A percentile compares a stretch with the other conserved stretches of the same genome.
phyloP scores from a whole-genome alignment of 2,888 invertebrate species.

The Suillia variegata region DNA sequence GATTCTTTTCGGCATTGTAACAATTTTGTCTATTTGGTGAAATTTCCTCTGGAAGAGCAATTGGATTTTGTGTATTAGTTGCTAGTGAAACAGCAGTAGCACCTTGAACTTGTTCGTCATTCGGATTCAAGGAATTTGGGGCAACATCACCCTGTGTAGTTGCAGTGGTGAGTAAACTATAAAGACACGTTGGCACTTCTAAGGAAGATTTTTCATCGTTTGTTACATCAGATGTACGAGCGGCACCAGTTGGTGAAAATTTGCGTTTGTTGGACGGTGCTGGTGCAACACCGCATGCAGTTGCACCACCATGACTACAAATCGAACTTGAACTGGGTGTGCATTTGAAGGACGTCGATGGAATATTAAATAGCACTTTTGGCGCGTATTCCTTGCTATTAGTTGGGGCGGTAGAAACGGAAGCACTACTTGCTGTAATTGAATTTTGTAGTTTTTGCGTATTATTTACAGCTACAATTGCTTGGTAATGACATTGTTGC shows the following conservation, averaged over 20 bases:
- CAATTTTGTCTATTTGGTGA: slow-evolving; percentile 19
- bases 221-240: not conserved
- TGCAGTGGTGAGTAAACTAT: too few relatives aligned
- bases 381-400: slow-evolving; percentile 43
- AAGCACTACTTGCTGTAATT: slow-evolving; percentile 7
- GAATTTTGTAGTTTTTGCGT: slow-evolving; percentile 13
- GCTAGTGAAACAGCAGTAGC: slow-evolving; percentile 14
- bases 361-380: slow-evolving; percentile 43
- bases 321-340: not conserved
- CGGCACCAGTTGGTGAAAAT: not conserved
- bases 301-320: not conserved
- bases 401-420: too few relatives aligned
- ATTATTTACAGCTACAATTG: slow-evolving; percentile 31
- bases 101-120: too few relatives aligned
- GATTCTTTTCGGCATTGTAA: slow-evolving; percentile 41
- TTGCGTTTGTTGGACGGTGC: slow-evolving; percentile 14
- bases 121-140: too few relatives aligned
- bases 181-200: slow-evolving; percentile 9
- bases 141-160: not conserved
- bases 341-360: slow-evolving; percentile 43
- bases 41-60: slow-evolving; percentile 7
- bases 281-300: not conserved
- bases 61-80: not conserved
- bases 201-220: slow-evolving; percentile 7
- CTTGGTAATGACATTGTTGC: slow-evolving; percentile 22